Base-by-base conservation (phyloP, 1,140 invertebrate species). In the Dryas iulia region DNA sequence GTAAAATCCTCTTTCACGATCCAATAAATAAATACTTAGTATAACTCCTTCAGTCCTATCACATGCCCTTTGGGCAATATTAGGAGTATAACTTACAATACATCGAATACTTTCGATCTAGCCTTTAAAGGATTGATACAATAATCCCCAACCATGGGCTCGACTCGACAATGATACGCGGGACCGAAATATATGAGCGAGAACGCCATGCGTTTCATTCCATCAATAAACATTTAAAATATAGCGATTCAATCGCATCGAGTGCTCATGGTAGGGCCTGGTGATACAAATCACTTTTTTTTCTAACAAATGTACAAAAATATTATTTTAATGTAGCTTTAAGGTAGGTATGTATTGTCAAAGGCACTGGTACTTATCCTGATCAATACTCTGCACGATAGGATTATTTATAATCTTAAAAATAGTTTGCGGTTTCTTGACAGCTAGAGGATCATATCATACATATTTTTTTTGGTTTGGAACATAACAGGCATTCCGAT, bases 11-110 rank as follows among this genome's bases (percentile, higher is more conserved):
- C 83, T 84, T 84, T 88, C 81, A 74, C 86, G 86, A 83, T 88
- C 87, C 85, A 89, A 89, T 84, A 90, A 91, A 91, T 91, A 91
- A 91, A 91, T 91, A 91, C 83, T 89, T 90, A 90, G 74, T 77
- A 78, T 80, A 83, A 78, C 81, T 84, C 81, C 72, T 69, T 87
- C 81, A 89, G 83, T 89, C 80, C 82, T 87, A 89, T 89, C 86
- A 85, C 84, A 82, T 83, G 84, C 87, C 84, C 81, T 83, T 75
- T 70, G 79, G 82, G 78, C 82, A 84, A 83, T 56, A 25, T 81
- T 78, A 86, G 85, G 84, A 87, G 84, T 80, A 66, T 75, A 78
- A 79, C 81, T 83, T 85, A 87, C 76, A 85, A 80, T 75, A 81
- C 73, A 74, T 78, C 74, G 72, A 87, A 87, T 87, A 86, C 81